A percentile compares a stretch with the other conserved stretches of the same genome.
phyloP scores from a whole-genome alignment of 1,140 invertebrate species.

The Trigoniulus corallinus region DNA sequence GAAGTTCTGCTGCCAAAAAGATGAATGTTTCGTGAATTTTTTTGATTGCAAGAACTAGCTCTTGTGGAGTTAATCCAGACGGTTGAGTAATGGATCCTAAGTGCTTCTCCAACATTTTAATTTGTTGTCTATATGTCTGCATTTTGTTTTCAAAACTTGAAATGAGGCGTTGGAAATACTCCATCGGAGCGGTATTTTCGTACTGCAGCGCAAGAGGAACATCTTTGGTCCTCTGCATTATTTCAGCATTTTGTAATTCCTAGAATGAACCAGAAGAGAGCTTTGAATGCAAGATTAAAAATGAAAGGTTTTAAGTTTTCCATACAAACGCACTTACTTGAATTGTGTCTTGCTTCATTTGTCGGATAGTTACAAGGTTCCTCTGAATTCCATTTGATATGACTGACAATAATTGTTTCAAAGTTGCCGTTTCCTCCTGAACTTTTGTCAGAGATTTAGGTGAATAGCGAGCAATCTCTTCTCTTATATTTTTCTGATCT shows the following conservation, averaged over 20 bases:
- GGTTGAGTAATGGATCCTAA: constrained; percentile 47
- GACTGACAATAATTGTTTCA: constrained; percentile 45
- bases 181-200: constrained; percentile 53
- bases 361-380: constrained; percentile 43
- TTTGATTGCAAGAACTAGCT: constrained; percentile 49
- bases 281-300: neutral
- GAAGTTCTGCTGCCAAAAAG: constrained; percentile 61
- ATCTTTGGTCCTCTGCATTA: constrained; percentile 59
- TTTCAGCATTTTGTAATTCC: constrained; percentile 54
- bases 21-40: constrained; percentile 70
- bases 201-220: constrained; percentile 55
- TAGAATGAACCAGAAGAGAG: too few relatives aligned
- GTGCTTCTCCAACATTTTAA: constrained; percentile 52
- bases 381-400: constrained; percentile 29
- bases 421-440: constrained; percentile 40
- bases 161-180: constrained; percentile 53
- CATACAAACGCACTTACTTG: too few relatives aligned
- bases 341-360: constrained; percentile 52
- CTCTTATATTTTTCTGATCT: constrained; percentile 59
- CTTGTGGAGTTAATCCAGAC: constrained; percentile 45
- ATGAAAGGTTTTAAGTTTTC: neutral
- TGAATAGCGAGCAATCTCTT: constrained; percentile 57
- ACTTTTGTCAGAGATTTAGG: constrained; percentile 46
- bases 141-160: constrained; percentile 53
- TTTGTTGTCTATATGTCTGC: constrained; percentile 44